These are phyloP conservation scores for Microtus oregoni DNA, from an alignment of 2,113 vertebrate species.

Conservation along the genomic window DNA sequence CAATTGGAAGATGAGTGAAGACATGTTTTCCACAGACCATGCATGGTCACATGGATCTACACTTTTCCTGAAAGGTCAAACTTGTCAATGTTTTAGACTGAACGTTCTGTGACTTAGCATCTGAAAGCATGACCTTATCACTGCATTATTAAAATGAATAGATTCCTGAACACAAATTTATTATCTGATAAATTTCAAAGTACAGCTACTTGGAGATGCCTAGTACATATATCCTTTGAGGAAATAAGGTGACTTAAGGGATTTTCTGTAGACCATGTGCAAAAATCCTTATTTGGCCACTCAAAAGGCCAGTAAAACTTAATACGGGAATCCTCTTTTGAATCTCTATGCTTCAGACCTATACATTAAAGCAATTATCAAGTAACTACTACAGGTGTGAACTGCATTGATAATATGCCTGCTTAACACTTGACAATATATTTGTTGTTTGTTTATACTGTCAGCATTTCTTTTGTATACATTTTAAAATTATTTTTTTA, in stretches of 20 bases:
- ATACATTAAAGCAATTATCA: constrained; percentile 65
- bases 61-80: constrained; percentile 67
- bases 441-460: background rate
- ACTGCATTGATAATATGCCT: background rate
- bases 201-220: background rate
- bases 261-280: no score
- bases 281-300: background rate
- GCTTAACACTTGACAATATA: background rate
- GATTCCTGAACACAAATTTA: background rate
- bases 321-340: background rate
- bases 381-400: background rate
- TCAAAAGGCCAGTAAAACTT: constrained; percentile 73
- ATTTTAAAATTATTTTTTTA: background rate
- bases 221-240: background rate
- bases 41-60: background rate
- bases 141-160: background rate
- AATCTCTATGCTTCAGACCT: constrained; percentile 42
- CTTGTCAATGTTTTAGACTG: constrained; percentile 27
- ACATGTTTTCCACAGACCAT: background rate
- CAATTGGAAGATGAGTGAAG: constrained; percentile 4
- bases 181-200: background rate
- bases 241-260: constrained; percentile 51
- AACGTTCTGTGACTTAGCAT: background rate
- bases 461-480: background rate
- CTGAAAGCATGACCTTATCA: constrained; percentile 51